Evolutionary conservation across 1,140 invertebrate genomes (phyloP).

Genomic region (Brachionus angularis): DNA sequence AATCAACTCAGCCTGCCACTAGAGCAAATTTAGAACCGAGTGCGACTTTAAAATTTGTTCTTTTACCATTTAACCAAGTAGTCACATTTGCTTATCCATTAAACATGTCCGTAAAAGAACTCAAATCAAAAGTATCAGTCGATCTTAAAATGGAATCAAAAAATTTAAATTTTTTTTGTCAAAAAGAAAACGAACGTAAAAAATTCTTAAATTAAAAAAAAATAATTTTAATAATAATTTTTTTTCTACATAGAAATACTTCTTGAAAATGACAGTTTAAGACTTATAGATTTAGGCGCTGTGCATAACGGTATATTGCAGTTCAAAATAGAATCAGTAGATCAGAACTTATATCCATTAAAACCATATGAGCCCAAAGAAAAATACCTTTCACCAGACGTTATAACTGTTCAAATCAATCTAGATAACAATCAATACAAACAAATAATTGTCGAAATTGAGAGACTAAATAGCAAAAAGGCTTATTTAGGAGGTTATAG

Average conservation of each 20-base stretch:
- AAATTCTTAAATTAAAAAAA: not conserved
- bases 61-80: slow-evolving; percentile 56
- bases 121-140: slow-evolving; percentile 54
- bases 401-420: slow-evolving; percentile 52
- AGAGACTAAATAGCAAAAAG: slow-evolving; percentile 52
- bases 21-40: slow-evolving; percentile 15
- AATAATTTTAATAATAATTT: not conserved
- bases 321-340: slow-evolving; percentile 55
- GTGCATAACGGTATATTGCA: slow-evolving; percentile 58
- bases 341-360: slow-evolving; percentile 55
- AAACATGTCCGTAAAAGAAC: slow-evolving; percentile 50
- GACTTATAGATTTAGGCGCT: slow-evolving; percentile 55
- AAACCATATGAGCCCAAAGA: slow-evolving; percentile 51
- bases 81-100: slow-evolving; percentile 54
- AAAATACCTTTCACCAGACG: slow-evolving; percentile 57
- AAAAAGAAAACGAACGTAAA: not conserved
- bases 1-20: not conserved
- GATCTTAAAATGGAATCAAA: slow-evolving; percentile 55
- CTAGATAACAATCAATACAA: slow-evolving; percentile 50
- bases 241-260: slow-evolving; percentile 48
- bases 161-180: slow-evolving; percentile 50
- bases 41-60: slow-evolving; percentile 53
- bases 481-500: slow-evolving; percentile 57
- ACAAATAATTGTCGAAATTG: slow-evolving; percentile 57
- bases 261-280: slow-evolving; percentile 49